Conservation (phyloP, 2,113 vertebrate genomes). For the Hippocampus guttulatus region DNA sequence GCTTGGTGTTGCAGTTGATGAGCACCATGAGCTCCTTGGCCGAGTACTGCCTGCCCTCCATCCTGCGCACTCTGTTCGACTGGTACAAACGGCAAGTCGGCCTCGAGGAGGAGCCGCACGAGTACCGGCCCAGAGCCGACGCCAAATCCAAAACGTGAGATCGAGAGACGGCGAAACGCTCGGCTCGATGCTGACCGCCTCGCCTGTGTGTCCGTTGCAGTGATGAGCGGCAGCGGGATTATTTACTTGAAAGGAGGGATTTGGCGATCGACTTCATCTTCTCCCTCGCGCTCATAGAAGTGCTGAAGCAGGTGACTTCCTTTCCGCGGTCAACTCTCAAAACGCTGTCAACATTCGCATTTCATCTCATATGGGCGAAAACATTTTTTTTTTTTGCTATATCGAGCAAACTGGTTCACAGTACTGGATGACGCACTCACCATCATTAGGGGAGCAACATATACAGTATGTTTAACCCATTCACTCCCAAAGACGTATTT, state of each 20-base stretch:
- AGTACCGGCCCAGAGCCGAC: slow-evolving; percentile 90
- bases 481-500: too few relatives aligned
- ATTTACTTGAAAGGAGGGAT: slow-evolving; percentile 95
- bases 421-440: too few relatives aligned
- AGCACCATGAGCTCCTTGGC: slow-evolving; percentile 96
- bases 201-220: slow-evolving; percentile 67
- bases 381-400: too few relatives aligned
- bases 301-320: slow-evolving; percentile 89
- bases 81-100: slow-evolving; percentile 98
- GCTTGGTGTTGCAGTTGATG: slow-evolving; percentile 77
- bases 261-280: slow-evolving; percentile 98
- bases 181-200: neutral
- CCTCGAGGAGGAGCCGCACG: slow-evolving; percentile 91
- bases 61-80: slow-evolving; percentile 93
- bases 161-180: neutral
- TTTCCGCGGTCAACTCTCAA: neutral
- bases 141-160: slow-evolving; percentile 94
- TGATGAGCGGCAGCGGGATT: slow-evolving; percentile 94
- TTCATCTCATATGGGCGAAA: neutral
- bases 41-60: slow-evolving; percentile 95
- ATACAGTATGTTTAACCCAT: too few relatives aligned
- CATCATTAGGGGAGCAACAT: too few relatives aligned
- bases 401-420: too few relatives aligned
- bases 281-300: slow-evolving; percentile 95
- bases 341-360: neutral